These are phyloP conservation scores for Xenopus borealis DNA, from an alignment of 2,113 vertebrate genomes.

Conservation along the genomic window DNA sequence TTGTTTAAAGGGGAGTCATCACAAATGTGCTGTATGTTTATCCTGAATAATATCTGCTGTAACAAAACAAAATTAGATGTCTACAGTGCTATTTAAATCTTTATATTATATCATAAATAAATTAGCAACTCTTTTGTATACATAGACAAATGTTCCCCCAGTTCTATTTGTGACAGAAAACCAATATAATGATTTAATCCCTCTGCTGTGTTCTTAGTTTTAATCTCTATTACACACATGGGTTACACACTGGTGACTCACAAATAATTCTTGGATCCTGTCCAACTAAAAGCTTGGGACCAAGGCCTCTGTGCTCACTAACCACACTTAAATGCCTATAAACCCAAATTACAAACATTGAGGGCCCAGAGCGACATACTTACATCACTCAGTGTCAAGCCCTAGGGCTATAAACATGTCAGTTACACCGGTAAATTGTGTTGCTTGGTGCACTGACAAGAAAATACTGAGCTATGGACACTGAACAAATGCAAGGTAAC, in stretches of 20 bases:
- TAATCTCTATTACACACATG: slow-evolving; percentile 16
- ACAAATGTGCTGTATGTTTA: too few relatives aligned
- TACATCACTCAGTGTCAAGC: slow-evolving; percentile 23
- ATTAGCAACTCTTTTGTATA: too few relatives aligned
- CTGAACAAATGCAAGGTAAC: not conserved
- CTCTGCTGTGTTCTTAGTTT: not conserved
- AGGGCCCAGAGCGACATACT: slow-evolving; percentile 13
- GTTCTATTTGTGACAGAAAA: not conserved
- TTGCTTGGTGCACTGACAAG: slow-evolving; percentile 1
- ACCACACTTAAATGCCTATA: slow-evolving; percentile 23
- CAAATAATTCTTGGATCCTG: slow-evolving; percentile 12
- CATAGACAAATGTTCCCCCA: too few relatives aligned
- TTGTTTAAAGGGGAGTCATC: too few relatives aligned
- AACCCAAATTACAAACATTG: slow-evolving; percentile 21
- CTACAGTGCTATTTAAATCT: too few relatives aligned
- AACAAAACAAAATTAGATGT: too few relatives aligned
- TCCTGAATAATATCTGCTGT: too few relatives aligned
- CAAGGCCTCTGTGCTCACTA: slow-evolving; percentile 13
- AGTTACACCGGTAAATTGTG: slow-evolving; percentile 9
- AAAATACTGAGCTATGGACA: not conserved
- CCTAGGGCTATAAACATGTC: slow-evolving; percentile 10
- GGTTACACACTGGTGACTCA: slow-evolving; percentile 14
- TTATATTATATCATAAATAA: too few relatives aligned
- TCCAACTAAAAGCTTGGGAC: slow-evolving; percentile 23
- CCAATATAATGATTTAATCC: slow-evolving; percentile 7